A percentile compares a stretch with the other conserved stretches of the same genome.
phyloP scores from a whole-genome alignment of 2,113 vertebrate genomes.

The Rhegmatorhina hoffmannsi region DNA sequence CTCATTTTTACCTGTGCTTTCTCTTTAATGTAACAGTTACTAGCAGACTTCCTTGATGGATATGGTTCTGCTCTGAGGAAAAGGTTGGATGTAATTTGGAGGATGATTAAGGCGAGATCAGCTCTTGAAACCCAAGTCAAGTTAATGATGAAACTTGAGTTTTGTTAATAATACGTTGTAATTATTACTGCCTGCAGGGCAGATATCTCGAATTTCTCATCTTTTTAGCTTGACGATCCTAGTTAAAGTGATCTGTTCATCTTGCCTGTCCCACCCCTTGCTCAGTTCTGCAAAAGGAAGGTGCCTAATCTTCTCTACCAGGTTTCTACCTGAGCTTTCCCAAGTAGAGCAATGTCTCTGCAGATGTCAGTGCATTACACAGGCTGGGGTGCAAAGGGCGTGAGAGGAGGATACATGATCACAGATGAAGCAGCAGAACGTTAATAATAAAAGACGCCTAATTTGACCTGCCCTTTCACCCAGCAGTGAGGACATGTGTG shows the following conservation, averaged over 20 bases:
- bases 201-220: constrained; percentile 24
- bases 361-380: accelerated
- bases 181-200: constrained; percentile 12
- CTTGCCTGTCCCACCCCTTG: neutral
- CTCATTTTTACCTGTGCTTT: neutral
- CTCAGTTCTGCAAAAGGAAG: neutral
- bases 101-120: constrained; percentile 26
- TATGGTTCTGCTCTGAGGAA: neutral
- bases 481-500: constrained; percentile 5
- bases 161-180: constrained; percentile 59
- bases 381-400: neutral
- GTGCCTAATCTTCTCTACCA: neutral
- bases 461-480: constrained; percentile 32
- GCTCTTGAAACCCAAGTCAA: constrained; percentile 14
- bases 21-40: neutral
- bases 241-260: neutral
- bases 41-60: neutral
- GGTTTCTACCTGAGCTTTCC: neutral
- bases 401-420: neutral
- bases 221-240: constrained; percentile 4
- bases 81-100: neutral
- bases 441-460: constrained; percentile 57
- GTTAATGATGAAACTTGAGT: constrained; percentile 58
- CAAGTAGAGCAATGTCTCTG: neutral
- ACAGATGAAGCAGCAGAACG: constrained; percentile 2